Percentiles rank a stretch among this genome's conserved stretches.
phyloP scores from a whole-genome alignment of 1,140 invertebrate genomes.

The Potamilus streckersoni region DNA sequence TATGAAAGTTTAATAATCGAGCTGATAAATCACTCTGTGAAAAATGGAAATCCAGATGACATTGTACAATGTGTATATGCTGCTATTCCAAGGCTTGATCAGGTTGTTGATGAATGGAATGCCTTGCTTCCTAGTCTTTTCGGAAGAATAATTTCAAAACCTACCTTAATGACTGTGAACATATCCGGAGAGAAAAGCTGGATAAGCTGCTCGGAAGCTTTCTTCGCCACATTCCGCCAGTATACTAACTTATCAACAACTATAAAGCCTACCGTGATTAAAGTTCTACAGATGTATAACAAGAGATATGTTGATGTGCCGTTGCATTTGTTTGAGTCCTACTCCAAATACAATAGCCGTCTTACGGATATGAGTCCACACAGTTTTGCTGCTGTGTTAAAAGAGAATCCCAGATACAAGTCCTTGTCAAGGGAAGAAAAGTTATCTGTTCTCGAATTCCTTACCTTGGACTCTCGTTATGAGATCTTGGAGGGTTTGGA shows the following conservation, averaged over 20 bases:
- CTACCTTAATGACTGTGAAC: not conserved
- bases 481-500: not conserved
- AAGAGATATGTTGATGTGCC: no score
- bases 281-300: no score
- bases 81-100: slow-evolving; percentile 15
- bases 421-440: no score
- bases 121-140: not conserved
- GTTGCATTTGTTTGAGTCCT: no score
- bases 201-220: slow-evolving; percentile 1
- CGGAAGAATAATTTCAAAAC: not conserved
- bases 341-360: no score
- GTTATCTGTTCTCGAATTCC: not conserved
- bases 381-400: no score
- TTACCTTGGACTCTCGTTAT: not conserved
- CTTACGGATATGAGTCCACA: no score
- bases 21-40: slow-evolving; percentile 5
- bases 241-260: not conserved
- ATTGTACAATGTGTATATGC: slow-evolving; percentile 11
- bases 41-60: not conserved
- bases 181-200: not conserved
- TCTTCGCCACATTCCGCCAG: slow-evolving; percentile 15
- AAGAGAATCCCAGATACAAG: no score
- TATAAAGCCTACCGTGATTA: no score
- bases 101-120: slow-evolving; percentile 4
- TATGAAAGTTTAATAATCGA: slow-evolving; percentile 33